phyloP scores from a whole-genome alignment of 2,797 vertebrate genomes.

The Taeniopygia guttata region DNA sequence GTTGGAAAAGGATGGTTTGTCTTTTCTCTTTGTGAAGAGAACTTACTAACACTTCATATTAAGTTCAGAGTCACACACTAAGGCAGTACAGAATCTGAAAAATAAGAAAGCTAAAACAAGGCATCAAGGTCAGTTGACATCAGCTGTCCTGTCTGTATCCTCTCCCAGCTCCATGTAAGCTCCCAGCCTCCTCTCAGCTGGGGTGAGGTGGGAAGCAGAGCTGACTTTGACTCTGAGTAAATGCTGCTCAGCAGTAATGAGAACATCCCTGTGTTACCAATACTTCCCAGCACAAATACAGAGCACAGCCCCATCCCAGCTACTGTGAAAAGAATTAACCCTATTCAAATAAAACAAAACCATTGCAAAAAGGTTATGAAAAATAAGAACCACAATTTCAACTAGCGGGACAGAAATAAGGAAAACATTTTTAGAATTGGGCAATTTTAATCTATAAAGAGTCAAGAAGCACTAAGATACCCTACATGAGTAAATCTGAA shows the following conservation, averaged over 20 bases:
- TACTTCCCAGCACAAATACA: neutral
- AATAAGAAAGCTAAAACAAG: neutral
- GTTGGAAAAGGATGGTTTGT: neutral
- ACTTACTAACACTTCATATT: neutral
- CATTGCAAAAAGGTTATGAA: neutral
- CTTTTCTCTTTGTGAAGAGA: neutral
- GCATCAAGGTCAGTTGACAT: neutral
- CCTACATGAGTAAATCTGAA: neutral
- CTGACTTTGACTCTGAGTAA: neutral
- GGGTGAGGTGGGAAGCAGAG: neutral
- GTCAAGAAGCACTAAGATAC: neutral
- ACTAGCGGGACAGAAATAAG: neutral
- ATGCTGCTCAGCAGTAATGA: neutral
- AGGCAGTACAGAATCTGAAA: neutral
- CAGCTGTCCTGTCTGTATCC: neutral
- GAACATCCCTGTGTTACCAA: neutral
- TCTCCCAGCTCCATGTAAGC: fast-evolving
- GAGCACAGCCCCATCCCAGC: neutral
- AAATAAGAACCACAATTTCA: neutral
- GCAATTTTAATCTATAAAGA: neutral
- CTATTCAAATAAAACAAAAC: neutral
- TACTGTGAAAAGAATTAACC: neutral
- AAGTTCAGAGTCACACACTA: neutral
- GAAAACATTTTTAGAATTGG: neutral
- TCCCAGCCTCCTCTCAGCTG: neutral